Conservation (phyloP, 2,797 vertebrate genomes). For the Distichodus sexfasciatus region DNA sequence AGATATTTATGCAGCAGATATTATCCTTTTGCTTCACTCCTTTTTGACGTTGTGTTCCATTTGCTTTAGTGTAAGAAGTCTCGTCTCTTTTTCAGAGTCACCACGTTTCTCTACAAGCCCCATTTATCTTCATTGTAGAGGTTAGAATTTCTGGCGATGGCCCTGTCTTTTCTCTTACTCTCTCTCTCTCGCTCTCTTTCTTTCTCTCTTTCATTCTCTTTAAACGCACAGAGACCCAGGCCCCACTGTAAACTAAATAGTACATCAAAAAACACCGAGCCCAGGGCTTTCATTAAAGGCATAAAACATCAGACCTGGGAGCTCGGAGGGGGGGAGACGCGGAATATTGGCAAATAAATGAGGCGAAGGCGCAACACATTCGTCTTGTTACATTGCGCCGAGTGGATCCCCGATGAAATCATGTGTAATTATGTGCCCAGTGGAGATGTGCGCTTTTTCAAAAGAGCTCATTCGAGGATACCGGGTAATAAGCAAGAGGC, state of each 20-base stretch:
- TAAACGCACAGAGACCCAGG: constrained; percentile 47
- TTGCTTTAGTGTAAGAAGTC: background rate
- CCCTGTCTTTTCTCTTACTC: constrained; percentile 49
- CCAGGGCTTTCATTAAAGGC: constrained; percentile 56
- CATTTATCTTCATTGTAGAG: constrained; percentile 74
- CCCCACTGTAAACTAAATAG: constrained; percentile 55
- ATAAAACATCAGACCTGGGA: constrained; percentile 52
- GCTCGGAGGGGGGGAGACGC: constrained; percentile 48
- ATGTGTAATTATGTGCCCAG: constrained; percentile 65
- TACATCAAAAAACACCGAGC: constrained; percentile 51
- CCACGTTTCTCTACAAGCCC: constrained; percentile 37
- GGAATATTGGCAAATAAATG: constrained; percentile 65
- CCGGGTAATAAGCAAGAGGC: constrained; percentile 57
- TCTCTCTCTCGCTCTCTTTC: constrained; percentile 4
- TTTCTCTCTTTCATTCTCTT: constrained; percentile 19
- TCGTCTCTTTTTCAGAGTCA: constrained; percentile 43
- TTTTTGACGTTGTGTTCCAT: background rate
- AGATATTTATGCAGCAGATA: too few relatives aligned
- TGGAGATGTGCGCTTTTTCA: constrained; percentile 47
- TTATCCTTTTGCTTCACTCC: background rate
- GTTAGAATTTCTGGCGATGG: constrained; percentile 60
- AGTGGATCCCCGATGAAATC: constrained; percentile 55
- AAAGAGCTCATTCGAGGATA: constrained; percentile 59
- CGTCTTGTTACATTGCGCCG: constrained; percentile 48
- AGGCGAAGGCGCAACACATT: constrained; percentile 65